Evolutionary conservation across 2,797 vertebrate species (phyloP), one percentile per base, ranked within the genome.

Genomic region (Ctenochaetus hawaiiensis): DNA sequence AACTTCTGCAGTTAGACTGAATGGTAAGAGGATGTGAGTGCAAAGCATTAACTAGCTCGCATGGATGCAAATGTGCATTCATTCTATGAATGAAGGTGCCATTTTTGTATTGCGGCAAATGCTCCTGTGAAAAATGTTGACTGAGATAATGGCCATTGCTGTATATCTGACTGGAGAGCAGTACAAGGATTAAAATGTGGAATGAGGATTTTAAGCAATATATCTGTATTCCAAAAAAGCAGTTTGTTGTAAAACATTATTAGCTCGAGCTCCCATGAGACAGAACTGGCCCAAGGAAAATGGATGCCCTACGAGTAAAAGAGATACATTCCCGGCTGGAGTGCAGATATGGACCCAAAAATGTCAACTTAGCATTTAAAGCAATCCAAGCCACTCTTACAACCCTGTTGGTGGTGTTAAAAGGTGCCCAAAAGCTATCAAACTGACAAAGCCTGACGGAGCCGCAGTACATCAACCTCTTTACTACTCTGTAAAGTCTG

Each of bases 331-430:
- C 62, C 72, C 17, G 3, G 47, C 80, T 60, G 16, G 64, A 79
- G 83, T 75, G 71, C 74, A 77, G 80, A 85, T 82, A 81, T 80
- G 75, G 75, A 83, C 78, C 82, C 77, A 86, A 91, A 92, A 92
- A 92, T 92, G 92, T 91, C 87, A 91, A 85, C 78, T 83, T 88
- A 81, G 92, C 92, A 88, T 87, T 92, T 90, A 89, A 89, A 90
- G 81, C 75, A 80, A 87, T 75, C 73, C 81, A 68, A 86, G 85
- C 81, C 74, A 18, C 80, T 81, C 80, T 92, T 88, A 90, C 83
- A 76, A 84, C 87, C 73, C 90, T 77, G 82, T 82, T 75, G 90
- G 81, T 88, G 80, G 82, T 84, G 77, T 91, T 91, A 89, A 92
- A 91, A 92, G 77, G 87, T 84, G 85, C 83, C 89, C 86, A 91